Evolutionary conservation across 2,888 invertebrate species (phyloP).

Genomic region (Incurvaria masculella): DNA sequence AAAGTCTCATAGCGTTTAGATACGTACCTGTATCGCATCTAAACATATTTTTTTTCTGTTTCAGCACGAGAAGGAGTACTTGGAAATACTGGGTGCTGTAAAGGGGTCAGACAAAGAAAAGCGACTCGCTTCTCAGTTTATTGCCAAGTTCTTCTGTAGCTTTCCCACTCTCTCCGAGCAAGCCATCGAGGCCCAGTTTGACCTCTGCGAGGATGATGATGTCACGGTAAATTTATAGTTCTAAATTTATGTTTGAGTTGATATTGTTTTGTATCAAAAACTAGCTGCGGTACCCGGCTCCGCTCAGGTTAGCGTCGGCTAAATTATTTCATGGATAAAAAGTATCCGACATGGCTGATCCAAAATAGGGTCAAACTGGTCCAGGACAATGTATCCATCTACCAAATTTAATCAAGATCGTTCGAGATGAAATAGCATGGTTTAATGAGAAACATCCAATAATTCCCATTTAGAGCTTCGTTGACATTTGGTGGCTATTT

Average conservation of each 20-base stretch:
- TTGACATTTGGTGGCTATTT: too few species aligned
- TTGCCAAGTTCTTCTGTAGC: slow-evolving; percentile 89
- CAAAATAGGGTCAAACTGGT: too few species aligned
- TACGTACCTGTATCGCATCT: neutral
- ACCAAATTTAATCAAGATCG: too few species aligned
- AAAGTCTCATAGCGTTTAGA: too few species aligned
- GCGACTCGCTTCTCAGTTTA: slow-evolving; percentile 91
- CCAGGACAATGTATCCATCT: too few species aligned
- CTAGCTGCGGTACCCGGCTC: too few species aligned
- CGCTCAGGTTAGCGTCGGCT: too few species aligned
- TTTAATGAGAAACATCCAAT: too few species aligned
- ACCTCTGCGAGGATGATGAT: slow-evolving; percentile 95
- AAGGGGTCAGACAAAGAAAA: slow-evolving; percentile 90
- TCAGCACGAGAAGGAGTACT: slow-evolving; percentile 85
- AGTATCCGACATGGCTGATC: too few species aligned
- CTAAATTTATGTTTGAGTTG: neutral
- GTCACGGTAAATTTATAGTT: slow-evolving; percentile 64
- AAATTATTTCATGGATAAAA: too few species aligned
- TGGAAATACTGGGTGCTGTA: slow-evolving; percentile 82
- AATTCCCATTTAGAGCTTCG: too few species aligned
- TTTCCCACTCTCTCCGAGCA: slow-evolving; percentile 84
- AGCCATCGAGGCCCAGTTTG: slow-evolving; percentile 88
- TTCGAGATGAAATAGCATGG: too few species aligned
- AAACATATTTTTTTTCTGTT: slow-evolving; percentile 24
- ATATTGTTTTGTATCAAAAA: slow-evolving; percentile 2